Base-by-base conservation (phyloP, 1,140 invertebrate species). In the Elymnias hypermnestra region DNA sequence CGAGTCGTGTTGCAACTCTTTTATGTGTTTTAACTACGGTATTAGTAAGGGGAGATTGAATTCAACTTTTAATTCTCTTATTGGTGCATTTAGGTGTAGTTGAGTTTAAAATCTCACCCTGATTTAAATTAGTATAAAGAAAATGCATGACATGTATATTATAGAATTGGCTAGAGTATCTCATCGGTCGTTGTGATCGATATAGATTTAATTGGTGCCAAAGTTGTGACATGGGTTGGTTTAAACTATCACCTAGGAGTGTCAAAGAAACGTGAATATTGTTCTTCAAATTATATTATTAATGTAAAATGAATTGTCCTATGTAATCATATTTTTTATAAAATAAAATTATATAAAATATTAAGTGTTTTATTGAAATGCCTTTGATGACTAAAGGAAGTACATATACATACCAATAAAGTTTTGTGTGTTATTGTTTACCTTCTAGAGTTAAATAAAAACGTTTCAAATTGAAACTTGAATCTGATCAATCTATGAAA, bases 301-400 rank as follows among this genome's bases (percentile, higher is more conserved):
- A 59, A 51, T 47, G 39, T 36, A 40, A 53, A 52, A 35, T 56
- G 49, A 49, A 51, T 52, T 49, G 62, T 51, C 43, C 44, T 55
- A 69, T 65, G 66, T 72, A 72, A 73, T 64, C 62, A 63, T 73
- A 73, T 73, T 73, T 73, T 73, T 72, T 73, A 70, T 61, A 42
- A 50, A 47, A 42, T 18, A 46, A 38, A 63, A 65, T 65, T 63
- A 14, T 36, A 51, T 41, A 46, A 29, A 17, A 10, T 9, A 33
- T 17, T n/a, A 17, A n/a, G 18, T 15, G n/a, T n/a, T n/a, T n/a
- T n/a, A n/a, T n/a, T n/a, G n/a, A n/a, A n/a, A n/a, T n/a, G n/a
- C n/a, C n/a, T n/a, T n/a, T n/a, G n/a, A n/a, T n/a, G n/a, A n/a
- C n/a, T n/a, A n/a, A n/a, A n/a, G n/a, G n/a, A n/a, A n/a, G n/a